These are phyloP conservation scores for Hylaeus volcanicus DNA, from an alignment of 1,140 invertebrate species.

Conservation along the genomic window DNA sequence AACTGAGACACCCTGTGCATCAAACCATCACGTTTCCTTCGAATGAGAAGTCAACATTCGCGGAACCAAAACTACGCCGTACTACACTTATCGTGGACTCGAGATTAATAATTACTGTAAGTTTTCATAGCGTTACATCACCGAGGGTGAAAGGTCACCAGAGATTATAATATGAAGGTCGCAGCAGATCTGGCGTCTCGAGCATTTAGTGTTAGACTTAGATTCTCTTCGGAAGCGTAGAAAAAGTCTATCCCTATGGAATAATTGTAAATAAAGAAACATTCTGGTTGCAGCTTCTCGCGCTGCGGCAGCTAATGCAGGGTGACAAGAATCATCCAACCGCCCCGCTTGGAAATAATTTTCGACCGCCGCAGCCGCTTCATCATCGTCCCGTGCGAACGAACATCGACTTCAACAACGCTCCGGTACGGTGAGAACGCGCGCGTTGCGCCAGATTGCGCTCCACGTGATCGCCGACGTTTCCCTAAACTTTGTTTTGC, in stretches of 20 bases:
- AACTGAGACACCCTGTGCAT: too few species aligned
- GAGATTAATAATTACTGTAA: background rate
- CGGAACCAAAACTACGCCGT: too few species aligned
- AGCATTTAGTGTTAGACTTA: too few species aligned
- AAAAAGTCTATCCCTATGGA: too few species aligned
- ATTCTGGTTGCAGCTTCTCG: constrained; percentile 85
- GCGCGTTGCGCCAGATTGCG: background rate
- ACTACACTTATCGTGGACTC: too few species aligned
- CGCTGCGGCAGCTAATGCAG: constrained; percentile 91
- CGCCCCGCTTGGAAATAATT: constrained; percentile 95
- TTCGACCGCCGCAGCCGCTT: constrained; percentile 92
- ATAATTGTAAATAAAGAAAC: too few species aligned
- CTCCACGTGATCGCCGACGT: background rate
- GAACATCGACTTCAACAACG: constrained; percentile 95
- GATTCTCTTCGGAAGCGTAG: too few species aligned
- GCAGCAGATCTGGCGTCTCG: too few species aligned
- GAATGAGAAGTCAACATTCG: too few species aligned
- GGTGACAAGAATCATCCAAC: constrained; percentile 91
- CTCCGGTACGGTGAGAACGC: constrained; percentile 80
- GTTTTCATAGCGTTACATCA: background rate
- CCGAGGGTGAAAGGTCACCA: background rate
- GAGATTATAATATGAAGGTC: too few species aligned
- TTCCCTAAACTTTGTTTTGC: constrained; percentile 76
- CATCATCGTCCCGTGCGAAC: constrained; percentile 95
- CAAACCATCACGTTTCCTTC: too few species aligned